phyloP scores from a whole-genome alignment of 2,113 vertebrate genomes.

The Hoplias malabaricus region DNA sequence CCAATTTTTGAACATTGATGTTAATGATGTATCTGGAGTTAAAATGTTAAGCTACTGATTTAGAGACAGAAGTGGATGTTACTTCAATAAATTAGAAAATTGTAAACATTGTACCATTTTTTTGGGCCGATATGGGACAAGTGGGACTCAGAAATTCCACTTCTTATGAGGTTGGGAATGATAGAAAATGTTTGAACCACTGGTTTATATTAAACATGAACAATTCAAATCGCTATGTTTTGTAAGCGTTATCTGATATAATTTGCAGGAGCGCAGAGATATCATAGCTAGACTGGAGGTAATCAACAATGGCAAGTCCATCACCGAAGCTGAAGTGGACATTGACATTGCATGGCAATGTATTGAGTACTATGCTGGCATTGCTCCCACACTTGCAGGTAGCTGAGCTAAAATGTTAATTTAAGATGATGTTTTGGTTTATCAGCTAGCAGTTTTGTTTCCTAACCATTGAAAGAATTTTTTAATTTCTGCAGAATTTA shows the following conservation, averaged over 20 bases:
- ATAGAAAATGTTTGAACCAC: too few relatives aligned
- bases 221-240: neutral
- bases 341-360: slow-evolving; percentile 84
- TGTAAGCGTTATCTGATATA: neutral
- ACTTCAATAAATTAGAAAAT: too few relatives aligned
- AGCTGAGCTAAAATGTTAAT: slow-evolving; percentile 31
- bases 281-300: slow-evolving; percentile 87
- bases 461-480: neutral
- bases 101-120: too few relatives aligned
- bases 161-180: too few relatives aligned
- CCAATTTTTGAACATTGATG: too few relatives aligned
- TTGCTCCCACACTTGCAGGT: slow-evolving; percentile 88
- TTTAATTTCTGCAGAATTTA: too few relatives aligned
- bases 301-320: slow-evolving; percentile 92
- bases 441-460: neutral
- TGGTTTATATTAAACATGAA: neutral
- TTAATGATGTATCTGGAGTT: too few relatives aligned
- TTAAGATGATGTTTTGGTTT: neutral
- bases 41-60: too few relatives aligned
- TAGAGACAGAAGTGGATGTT: too few relatives aligned
- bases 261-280: slow-evolving; percentile 81
- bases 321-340: slow-evolving; percentile 86
- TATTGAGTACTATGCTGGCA: slow-evolving; percentile 90
- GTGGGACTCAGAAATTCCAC: too few relatives aligned
- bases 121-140: too few relatives aligned